Base-by-base conservation (phyloP, 2,113 vertebrate species). In the Cariama cristata region DNA sequence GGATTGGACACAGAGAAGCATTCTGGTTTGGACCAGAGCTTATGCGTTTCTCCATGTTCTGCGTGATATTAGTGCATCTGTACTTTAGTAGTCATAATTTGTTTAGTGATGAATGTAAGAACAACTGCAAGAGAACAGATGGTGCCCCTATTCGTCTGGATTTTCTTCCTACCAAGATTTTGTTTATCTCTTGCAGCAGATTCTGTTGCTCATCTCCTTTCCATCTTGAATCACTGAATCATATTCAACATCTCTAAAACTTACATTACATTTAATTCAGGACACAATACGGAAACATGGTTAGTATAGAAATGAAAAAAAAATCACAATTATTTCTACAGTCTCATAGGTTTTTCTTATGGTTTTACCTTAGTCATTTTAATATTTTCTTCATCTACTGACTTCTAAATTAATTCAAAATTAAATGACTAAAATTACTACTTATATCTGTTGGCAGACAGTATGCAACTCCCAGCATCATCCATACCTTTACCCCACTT, bases 271-370 rank as follows among this genome's bases (percentile, higher is more conserved):
- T 59, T 63, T 67, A 60, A 75, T 86, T 93, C 66, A 42, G 33
- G 26, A 35, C 19, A 44, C 12, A 27, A 11, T 85, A 45, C 47
- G 21, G 11, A 35, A 64, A 49, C 0, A 1, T 3, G 1, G 1
- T 42, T 47, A 56, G 19, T 32, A 28, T 45, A 53, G 69, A 86
- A 72, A 3, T 12, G 1, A 68, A 75, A 55, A 42, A 33, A 16
- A 17, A 14, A 14, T 3, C 4, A 19, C 5, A 6, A 75, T 49
- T 67, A 59, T 38, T 92, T 88, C 30, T 73, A 7, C 21, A 82
- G 9, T 71, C 32, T 68, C 12, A 3, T 64, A 30, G 3, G 1
- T 9, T 66, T 42, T 79, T 63, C 32, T 47, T 56, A 18, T 6
- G 10, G 18, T 20, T 75, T 91, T 87, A 21, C 16, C 3, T 38